Base-by-base conservation (phyloP, 1,140 invertebrate genomes). In the Nasonia longicornis region DNA sequence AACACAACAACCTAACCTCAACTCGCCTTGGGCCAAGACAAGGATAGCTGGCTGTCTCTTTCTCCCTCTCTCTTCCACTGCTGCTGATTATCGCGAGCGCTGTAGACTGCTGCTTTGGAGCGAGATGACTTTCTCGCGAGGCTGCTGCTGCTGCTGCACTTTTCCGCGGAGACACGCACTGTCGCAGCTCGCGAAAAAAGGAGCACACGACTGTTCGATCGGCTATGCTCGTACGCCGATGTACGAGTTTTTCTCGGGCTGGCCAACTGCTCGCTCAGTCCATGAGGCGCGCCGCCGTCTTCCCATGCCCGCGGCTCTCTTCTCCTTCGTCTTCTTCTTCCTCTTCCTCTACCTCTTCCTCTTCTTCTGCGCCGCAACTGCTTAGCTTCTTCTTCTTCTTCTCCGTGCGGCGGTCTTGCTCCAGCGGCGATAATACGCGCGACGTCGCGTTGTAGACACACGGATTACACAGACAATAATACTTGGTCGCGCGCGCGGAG, bases 1-100 rank as follows among this genome's bases (percentile, higher is more conserved):
- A 77, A 82, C 76, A 82, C 63, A 67, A 82, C 80, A 67, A 82
- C 80, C 80, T 82, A 82, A 82, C 80, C 80, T 82, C 80, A 82
- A 82, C 80, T 74, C 76, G 72, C 71, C 52, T 29, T 11, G 64
- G 6, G 42, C 31, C 2, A 20, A 77, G n/a, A 58, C 70, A 20
- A 45, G n/a, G 38, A n/a, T 72, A 70, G 82, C 66, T 42, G 3
- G 69, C 76, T 75, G 42, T 66, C 67, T 77, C 3, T 45, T 20
- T 66, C 26, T 77, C 77, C 76, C 52, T 64, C 67, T 74, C 74
- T 82, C 69, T 42, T 77, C 79, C n/a, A 16, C 58, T 66, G 48
- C 48, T 52, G 48, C 48, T 52, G 48, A 52, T 52, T 52, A 52
- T 52, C 48, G 52, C 74, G 75, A 77, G 58, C 4, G 31, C 31